Conservation (phyloP, 2,888 invertebrate species). For the Portevinia maculata region DNA sequence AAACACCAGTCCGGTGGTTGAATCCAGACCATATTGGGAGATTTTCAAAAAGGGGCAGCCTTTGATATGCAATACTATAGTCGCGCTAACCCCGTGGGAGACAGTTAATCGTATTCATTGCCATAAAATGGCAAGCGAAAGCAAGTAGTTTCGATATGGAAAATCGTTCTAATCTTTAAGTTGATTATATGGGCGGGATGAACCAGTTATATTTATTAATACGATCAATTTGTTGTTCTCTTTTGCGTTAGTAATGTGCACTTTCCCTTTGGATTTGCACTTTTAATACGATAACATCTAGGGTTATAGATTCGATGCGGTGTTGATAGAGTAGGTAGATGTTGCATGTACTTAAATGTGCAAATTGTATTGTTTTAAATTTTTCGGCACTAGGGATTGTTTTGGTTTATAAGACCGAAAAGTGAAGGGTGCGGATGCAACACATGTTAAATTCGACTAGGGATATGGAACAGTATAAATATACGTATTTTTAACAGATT, state of each 20-base stretch:
- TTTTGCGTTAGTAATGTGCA: slow-evolving; percentile 79
- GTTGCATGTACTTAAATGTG: slow-evolving; percentile 8
- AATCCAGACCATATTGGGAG: slow-evolving; percentile 73
- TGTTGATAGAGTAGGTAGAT: slow-evolving; percentile 37
- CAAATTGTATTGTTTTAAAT: slow-evolving; percentile 60
- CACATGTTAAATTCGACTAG: slow-evolving; percentile 43
- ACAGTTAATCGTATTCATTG: slow-evolving; percentile 75
- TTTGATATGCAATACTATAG: slow-evolving; percentile 71
- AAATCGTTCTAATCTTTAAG: slow-evolving; percentile 80
- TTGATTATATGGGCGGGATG: slow-evolving; percentile 83
- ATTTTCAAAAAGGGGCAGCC: slow-evolving; percentile 63
- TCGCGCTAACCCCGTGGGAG: slow-evolving; percentile 60
- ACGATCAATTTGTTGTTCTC: slow-evolving; percentile 83
- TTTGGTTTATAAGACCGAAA: background rate
- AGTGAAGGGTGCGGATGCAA: slow-evolving; percentile 42
- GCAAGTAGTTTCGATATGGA: slow-evolving; percentile 71
- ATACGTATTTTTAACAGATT: slow-evolving; percentile 61
- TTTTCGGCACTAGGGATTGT: slow-evolving; percentile 24
- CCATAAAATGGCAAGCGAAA: slow-evolving; percentile 72
- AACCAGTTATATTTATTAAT: slow-evolving; percentile 83
- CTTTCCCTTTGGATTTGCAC: slow-evolving; percentile 33
- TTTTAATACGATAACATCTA: slow-evolving; percentile 52
- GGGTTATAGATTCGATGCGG: slow-evolving; percentile 45
- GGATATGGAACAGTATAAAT: slow-evolving; percentile 26
- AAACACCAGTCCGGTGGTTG: slow-evolving; percentile 75